These are phyloP conservation scores for Mylabris sibirica DNA, from an alignment of 2,888 invertebrate species.

Conservation along the genomic window DNA sequence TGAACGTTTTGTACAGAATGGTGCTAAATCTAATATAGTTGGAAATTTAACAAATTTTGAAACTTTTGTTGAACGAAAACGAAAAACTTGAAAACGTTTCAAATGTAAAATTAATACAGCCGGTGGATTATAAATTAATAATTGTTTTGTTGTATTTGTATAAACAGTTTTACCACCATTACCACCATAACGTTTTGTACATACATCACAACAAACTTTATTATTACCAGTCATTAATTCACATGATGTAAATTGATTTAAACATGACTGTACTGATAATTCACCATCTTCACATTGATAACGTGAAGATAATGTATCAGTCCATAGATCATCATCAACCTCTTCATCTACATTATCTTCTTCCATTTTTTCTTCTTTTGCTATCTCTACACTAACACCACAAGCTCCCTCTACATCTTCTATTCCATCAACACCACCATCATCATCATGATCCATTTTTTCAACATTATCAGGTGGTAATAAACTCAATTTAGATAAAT, in stretches of 20 bases:
- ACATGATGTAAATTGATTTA: constrained; percentile 90
- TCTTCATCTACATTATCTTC: constrained; percentile 52
- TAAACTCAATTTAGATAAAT: constrained; percentile 57
- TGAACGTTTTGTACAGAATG: constrained; percentile 79
- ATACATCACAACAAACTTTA: constrained; percentile 91
- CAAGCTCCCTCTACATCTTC: constrained; percentile 48
- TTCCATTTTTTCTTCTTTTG: constrained; percentile 57
- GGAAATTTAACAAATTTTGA: constrained; percentile 89
- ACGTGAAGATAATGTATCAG: constrained; percentile 65
- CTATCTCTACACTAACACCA: constrained; percentile 43
- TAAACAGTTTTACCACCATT: constrained; percentile 77
- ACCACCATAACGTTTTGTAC: constrained; percentile 77
- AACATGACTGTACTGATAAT: constrained; percentile 86
- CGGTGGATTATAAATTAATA: constrained; percentile 89
- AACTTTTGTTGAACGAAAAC: constrained; percentile 78
- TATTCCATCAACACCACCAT: constrained; percentile 24
- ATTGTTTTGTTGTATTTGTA: constrained; percentile 83
- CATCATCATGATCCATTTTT: constrained; percentile 38
- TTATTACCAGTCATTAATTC: constrained; percentile 92
- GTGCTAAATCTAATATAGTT: constrained; percentile 83
- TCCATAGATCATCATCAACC: constrained; percentile 50
- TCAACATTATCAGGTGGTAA: constrained; percentile 48
- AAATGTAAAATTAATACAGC: constrained; percentile 93
- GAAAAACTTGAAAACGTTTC: constrained; percentile 83
- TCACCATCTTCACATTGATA: constrained; percentile 80